Evolutionary conservation across 1,140 invertebrate species (phyloP).

Genomic region (Hypothenemus hampei): DNA sequence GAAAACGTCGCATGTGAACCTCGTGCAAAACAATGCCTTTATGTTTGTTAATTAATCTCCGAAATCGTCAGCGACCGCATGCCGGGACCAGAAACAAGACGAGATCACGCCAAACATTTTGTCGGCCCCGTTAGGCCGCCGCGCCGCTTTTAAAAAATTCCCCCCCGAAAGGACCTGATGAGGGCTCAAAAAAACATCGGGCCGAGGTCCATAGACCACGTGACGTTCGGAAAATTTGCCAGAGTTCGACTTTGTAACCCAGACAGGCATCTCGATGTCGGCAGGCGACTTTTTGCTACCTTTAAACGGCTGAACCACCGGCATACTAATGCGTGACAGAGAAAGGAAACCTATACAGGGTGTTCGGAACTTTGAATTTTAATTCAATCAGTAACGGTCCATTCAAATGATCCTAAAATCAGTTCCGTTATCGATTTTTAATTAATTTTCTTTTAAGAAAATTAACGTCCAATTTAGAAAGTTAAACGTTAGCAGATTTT

Average conservation of each 20-base stretch:
- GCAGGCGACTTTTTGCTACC: conserved; percentile 20
- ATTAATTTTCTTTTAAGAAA: too few species aligned
- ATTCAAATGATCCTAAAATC: too few species aligned
- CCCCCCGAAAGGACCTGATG: too few species aligned
- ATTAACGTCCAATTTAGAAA: too few species aligned
- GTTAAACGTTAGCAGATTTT: too few species aligned
- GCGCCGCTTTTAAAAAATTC: conserved; percentile 17
- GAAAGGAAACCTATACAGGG: conserved; percentile 17
- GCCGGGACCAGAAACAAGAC: conserved; percentile 27
- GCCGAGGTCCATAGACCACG: conserved; percentile 32
- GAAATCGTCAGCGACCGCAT: conserved; percentile 31
- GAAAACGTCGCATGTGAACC: conserved; percentile 38
- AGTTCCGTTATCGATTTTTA: too few species aligned
- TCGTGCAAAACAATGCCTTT: conserved; percentile 39
- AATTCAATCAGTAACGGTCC: conserved; percentile 2
- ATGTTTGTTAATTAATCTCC: conserved; percentile 42
- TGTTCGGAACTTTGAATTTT: conserved; percentile 18
- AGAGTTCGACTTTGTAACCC: conserved; percentile 14
- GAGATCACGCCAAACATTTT: conserved; percentile 30
- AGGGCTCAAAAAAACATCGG: conserved; percentile 16
- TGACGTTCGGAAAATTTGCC: conserved; percentile 26
- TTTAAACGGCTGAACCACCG: conserved; percentile 25
- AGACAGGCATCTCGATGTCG: conserved; percentile 24
- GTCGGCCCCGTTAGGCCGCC: too few species aligned
- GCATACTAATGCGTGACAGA: conserved; percentile 28